A percentile compares a stretch with the other conserved stretches of the same genome.
Evolutionary conservation across 2,888 invertebrate species (phyloP).

Genomic region (Melitaea athalia): DNA sequence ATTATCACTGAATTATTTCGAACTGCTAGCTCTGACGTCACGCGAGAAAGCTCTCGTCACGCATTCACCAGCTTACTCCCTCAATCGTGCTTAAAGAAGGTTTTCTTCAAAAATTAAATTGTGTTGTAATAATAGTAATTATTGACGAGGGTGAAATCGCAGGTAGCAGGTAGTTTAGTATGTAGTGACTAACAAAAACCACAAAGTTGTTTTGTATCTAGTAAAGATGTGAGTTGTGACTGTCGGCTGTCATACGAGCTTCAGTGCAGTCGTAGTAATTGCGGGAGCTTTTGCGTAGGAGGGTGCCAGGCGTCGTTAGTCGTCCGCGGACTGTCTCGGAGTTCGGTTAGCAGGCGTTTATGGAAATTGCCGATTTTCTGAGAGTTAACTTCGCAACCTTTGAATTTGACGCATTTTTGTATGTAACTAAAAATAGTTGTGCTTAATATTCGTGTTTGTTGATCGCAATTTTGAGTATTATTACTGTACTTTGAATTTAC

Average conservation of each 20-base stretch:
- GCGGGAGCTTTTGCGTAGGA: conserved; percentile 27
- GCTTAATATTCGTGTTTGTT: conserved; percentile 22
- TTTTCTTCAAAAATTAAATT: too few species aligned
- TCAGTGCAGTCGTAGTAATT: conserved; percentile 24
- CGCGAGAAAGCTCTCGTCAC: too few species aligned
- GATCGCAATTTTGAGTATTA: conserved; percentile 6
- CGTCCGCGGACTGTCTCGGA: conserved; percentile 44
- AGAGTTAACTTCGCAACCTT: conserved; percentile 45
- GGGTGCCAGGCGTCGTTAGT: conserved; percentile 41
- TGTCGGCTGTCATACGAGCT: conserved; percentile 17
- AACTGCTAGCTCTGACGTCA: too few species aligned
- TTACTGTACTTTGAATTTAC: conserved; percentile 7
- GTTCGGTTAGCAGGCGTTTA: conserved; percentile 43
- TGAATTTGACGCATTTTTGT: conserved; percentile 26
- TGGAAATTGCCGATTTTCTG: conserved; percentile 39
- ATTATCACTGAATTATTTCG: too few species aligned
- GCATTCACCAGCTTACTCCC: too few species aligned
- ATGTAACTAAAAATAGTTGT: conserved; percentile 22
- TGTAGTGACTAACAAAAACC: too few species aligned
- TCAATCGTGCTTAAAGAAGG: too few species aligned
- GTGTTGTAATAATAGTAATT: too few species aligned
- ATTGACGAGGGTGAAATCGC: too few species aligned
- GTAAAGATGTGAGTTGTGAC: conserved; percentile 5
- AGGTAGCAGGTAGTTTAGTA: too few species aligned
- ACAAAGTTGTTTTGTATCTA: background rate